Percentiles rank a stretch among this genome's conserved stretches.
phyloP scores from a whole-genome alignment of 53 echinoderm and acorn worm species.

The Henricia sp. region DNA sequence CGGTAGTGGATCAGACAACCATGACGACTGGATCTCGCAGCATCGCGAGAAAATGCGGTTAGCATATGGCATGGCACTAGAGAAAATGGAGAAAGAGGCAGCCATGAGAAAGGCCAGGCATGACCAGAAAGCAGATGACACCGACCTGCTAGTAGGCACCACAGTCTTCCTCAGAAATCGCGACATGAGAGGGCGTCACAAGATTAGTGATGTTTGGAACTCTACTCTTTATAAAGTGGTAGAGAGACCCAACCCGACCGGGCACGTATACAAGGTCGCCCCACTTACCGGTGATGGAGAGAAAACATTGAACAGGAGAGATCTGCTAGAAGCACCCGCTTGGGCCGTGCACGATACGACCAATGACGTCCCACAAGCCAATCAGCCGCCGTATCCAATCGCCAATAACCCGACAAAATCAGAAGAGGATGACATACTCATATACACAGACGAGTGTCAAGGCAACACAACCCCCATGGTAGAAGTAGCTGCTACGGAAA shows the following conservation, averaged over 20 bases:
- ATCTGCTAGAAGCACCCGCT: not conserved
- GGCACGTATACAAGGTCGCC: conserved; percentile 29
- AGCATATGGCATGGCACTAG: conserved; percentile 44
- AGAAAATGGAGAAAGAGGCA: conserved; percentile 49
- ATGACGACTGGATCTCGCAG: conserved; percentile 40
- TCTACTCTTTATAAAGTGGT: conserved; percentile 47
- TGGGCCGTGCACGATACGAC: too few species aligned
- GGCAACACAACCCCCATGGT: too few species aligned
- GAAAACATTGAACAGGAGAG: not conserved
- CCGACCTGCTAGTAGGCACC: too few species aligned
- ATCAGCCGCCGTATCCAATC: too few species aligned
- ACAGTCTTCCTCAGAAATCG: too few species aligned
- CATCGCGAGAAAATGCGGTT: conserved; percentile 50
- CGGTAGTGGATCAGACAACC: not conserved
- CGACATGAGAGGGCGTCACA: conserved; percentile 5
- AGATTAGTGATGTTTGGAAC: conserved; percentile 40
- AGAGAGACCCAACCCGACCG: conserved; percentile 49
- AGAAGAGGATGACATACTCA: too few species aligned
- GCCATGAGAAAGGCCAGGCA: conserved; percentile 29
- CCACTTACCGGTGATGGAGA: not conserved
- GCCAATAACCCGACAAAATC: too few species aligned
- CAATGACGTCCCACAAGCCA: too few species aligned
- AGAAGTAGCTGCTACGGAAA: too few species aligned
- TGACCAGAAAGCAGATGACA: too few species aligned
- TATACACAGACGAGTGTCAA: too few species aligned